A percentile compares a stretch with the other conserved stretches of the same genome.
Conservation (phyloP, 2,797 vertebrate species). For the Anomalospiza imberbis region DNA sequence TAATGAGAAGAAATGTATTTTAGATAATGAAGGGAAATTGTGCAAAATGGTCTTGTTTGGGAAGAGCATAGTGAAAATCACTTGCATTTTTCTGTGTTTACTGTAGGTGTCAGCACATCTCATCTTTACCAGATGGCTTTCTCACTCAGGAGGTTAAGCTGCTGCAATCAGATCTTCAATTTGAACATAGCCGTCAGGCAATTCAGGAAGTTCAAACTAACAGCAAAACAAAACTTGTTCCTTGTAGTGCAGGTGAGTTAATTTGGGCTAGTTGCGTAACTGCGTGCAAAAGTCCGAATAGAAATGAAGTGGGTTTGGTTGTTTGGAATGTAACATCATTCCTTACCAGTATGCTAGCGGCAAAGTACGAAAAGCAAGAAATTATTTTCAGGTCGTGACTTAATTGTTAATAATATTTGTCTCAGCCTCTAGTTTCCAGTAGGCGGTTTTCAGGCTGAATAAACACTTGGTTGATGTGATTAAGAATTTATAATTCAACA, state of each 20-base stretch:
- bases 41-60: not conserved
- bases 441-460: not conserved
- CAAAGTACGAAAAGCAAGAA: not conserved
- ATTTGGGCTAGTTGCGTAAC: not conserved
- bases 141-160: constrained; percentile 71
- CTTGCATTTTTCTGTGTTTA: not conserved
- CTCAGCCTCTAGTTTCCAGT: not conserved
- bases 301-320: not conserved
- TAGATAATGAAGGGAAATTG: not conserved
- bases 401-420: not conserved
- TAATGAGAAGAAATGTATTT: not conserved
- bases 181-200: constrained; percentile 82
- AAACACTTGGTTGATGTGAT: not conserved
- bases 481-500: not conserved
- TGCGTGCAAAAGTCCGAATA: not conserved
- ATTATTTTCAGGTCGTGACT: not conserved
- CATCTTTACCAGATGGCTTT: constrained; percentile 81
- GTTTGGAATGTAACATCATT: not conserved
- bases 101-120: constrained; percentile 79
- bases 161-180: constrained; percentile 82
- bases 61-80: not conserved
- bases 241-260: constrained; percentile 87
- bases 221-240: constrained; percentile 77
- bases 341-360: not conserved
- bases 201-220: constrained; percentile 59